Percentiles rank a stretch among this genome's conserved stretches.
Conservation (phyloP, 2,797 vertebrate species). For the Mormyrus proboscirostris region DNA sequence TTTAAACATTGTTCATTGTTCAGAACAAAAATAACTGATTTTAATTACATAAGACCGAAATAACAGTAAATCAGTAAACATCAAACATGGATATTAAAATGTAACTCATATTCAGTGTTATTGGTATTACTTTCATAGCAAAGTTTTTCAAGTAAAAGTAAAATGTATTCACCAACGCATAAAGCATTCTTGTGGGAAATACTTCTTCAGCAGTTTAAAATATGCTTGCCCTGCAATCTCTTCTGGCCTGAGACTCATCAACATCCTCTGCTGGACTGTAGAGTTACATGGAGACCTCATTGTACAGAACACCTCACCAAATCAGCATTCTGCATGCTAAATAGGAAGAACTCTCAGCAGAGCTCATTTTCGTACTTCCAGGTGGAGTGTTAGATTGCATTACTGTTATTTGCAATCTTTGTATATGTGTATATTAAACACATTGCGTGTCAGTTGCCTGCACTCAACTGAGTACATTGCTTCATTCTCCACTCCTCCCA, state of each 20-base stretch:
- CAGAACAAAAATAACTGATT: background rate
- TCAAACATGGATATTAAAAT: background rate
- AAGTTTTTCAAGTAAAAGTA: background rate
- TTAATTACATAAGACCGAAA: background rate
- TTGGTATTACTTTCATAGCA: background rate
- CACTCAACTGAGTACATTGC: background rate
- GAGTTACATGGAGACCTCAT: conserved; percentile 2
- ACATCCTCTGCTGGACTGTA: background rate
- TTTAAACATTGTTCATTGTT: background rate
- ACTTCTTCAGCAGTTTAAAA: background rate
- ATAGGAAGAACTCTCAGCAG: conserved; percentile 1
- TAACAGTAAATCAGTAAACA: background rate
- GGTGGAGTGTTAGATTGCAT: background rate
- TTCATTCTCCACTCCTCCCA: background rate
- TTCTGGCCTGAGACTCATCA: background rate
- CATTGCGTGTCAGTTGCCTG: background rate
- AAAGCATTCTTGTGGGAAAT: background rate
- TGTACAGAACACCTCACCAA: conserved; percentile 4
- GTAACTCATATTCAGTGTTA: background rate
- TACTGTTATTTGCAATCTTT: background rate
- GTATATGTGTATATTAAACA: background rate
- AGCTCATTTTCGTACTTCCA: background rate
- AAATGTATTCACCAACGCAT: background rate
- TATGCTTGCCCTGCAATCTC: background rate
- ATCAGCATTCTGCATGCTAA: conserved; percentile 3